Base-by-base conservation (phyloP, 1,140 invertebrate species). In the Proales similis region DNA sequence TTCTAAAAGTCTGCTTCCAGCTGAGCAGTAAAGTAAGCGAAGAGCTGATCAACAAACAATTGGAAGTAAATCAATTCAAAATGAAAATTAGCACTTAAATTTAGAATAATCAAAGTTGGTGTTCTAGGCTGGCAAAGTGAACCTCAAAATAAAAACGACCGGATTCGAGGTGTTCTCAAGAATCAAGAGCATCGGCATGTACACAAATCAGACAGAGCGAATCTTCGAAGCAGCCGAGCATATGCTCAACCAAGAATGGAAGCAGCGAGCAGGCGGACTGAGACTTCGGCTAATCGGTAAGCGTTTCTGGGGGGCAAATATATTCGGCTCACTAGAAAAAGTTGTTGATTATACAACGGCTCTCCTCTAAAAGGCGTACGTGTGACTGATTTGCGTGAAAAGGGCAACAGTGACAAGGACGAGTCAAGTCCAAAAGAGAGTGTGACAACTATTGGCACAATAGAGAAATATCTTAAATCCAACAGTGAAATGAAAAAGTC, bases 71-170 rank as follows among this genome's bases (percentile, higher is more conserved):
- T 42, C 38, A 29, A 33, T 36, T 36, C 33, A 36, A 36, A 14
- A 32, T 14, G 48, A 47, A 57, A 30, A 42, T 65, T 66, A 43
- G 17, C 33, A 9, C 14, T 42, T 46, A 26, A 48, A 48, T 17
- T 48, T 26, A 36, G 30, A 38, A 53, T 32, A 9, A 24, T 63
- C 36, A 36, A 38, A 11, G 36, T 65, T 36, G 19, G 19, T 57
- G 67, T 65, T 71, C 19, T 62, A 74, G 70, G 77, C 77, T 1
- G 74, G 74, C 66, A 71, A 72, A n/a, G 72, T 81, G n/a, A 73
- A 77, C 1, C 64, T 81, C 0, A 81, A 81, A 67, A 66, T 80
- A 12, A 81, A 81, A 68, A 78, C 78, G 2, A 70, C 72, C 3
- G 68, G 72, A 33, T 81, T 81, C 69, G 70, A 77, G 47, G 70